A percentile compares a stretch with the other conserved stretches of the same genome.
phyloP scores from a whole-genome alignment of 1,140 invertebrate species.

The Scaptomyza montana region DNA sequence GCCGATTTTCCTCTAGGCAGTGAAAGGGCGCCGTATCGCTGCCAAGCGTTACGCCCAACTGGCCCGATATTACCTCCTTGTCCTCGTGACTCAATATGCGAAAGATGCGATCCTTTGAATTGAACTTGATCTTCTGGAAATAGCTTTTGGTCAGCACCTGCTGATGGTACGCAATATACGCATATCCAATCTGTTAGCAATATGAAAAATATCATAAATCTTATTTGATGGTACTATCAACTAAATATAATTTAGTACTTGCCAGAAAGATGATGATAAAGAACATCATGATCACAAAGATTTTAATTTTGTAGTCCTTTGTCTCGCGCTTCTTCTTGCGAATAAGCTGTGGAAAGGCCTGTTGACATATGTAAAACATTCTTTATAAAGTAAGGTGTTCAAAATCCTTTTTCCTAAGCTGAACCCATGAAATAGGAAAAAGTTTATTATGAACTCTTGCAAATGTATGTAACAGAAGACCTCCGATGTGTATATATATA shows the following conservation, averaged over 20 bases:
- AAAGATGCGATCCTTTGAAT: slow-evolving; percentile 90
- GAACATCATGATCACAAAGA: slow-evolving; percentile 92
- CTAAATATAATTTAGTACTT: slow-evolving; percentile 30
- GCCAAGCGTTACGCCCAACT: slow-evolving; percentile 86
- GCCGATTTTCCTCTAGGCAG: slow-evolving; percentile 88
- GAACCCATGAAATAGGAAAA: too few relatives aligned
- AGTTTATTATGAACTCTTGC: too few relatives aligned
- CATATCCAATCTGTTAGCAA: slow-evolving; percentile 87
- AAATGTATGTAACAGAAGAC: too few relatives aligned
- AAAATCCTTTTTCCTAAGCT: neutral
- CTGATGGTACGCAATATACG: slow-evolving; percentile 92
- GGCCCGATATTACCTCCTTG: slow-evolving; percentile 88
- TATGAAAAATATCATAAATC: neutral
- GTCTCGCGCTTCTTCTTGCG: slow-evolving; percentile 87
- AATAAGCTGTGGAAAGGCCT: slow-evolving; percentile 85
- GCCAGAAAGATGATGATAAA: slow-evolving; percentile 90
- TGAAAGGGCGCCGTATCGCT: slow-evolving; percentile 87
- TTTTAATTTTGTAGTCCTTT: slow-evolving; percentile 89
- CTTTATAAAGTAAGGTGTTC: neutral
- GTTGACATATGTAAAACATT: neutral
- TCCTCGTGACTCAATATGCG: slow-evolving; percentile 89
- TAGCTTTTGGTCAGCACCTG: slow-evolving; percentile 92
- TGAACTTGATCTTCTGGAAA: slow-evolving; percentile 93
- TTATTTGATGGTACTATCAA: neutral
- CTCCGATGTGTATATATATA: too few relatives aligned